Percentiles rank a stretch among this genome's conserved stretches.
Evolutionary conservation across 2,797 vertebrate genomes (phyloP).

Genomic region (Lacerta viridis): DNA sequence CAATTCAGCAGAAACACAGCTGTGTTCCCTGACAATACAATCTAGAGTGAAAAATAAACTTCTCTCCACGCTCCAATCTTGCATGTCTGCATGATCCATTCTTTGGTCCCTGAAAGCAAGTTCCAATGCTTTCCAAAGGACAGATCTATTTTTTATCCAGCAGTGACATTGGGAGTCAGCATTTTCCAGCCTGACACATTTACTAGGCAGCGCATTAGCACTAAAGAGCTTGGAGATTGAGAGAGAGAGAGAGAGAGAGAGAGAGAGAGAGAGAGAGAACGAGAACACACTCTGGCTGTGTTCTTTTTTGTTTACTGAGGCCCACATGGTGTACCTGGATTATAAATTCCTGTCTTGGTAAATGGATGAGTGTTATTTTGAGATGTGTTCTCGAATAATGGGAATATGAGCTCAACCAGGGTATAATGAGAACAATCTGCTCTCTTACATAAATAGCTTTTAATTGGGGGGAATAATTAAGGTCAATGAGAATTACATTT

Average conservation of each 20-base stretch:
- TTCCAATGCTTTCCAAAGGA: constrained; percentile 20
- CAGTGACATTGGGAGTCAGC: constrained; percentile 29
- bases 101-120: neutral
- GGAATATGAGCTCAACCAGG: constrained; percentile 1
- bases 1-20: constrained; percentile 44
- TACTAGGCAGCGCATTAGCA: constrained; percentile 14
- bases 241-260: neutral
- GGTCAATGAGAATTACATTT: constrained; percentile 8
- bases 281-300: neutral
- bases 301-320: constrained; percentile 32
- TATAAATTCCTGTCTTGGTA: constrained; percentile 37
- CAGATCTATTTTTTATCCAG: constrained; percentile 27
- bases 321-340: constrained; percentile 10
- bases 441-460: constrained; percentile 24
- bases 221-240: neutral
- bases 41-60: neutral
- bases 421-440: constrained; percentile 21
- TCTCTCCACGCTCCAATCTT: neutral
- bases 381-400: constrained; percentile 16
- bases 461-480: neutral
- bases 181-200: constrained; percentile 28
- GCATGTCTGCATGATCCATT: constrained; percentile 9
- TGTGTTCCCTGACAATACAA: constrained; percentile 32
- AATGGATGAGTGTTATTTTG: constrained; percentile 43
- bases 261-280: too few species aligned